These are phyloP conservation scores for Marisa cornuarietis DNA, from an alignment of 1,140 invertebrate species.

Conservation along the genomic window DNA sequence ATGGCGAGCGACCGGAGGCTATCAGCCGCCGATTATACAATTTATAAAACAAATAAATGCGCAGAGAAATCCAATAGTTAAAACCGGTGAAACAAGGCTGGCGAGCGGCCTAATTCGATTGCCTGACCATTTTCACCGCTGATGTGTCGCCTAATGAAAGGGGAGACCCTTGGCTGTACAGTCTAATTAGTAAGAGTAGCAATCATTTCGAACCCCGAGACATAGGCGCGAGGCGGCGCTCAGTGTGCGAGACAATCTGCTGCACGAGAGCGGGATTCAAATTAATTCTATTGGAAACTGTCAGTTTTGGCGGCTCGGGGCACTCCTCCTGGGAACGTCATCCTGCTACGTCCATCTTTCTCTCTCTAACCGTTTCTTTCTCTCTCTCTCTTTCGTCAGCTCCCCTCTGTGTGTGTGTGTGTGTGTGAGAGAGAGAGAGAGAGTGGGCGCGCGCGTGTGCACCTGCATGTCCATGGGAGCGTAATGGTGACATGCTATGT, in stretches of 20 bases:
- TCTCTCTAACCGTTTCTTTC: too few relatives aligned
- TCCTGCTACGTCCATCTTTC: not conserved
- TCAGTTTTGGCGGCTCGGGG: not conserved
- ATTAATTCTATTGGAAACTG: constrained; percentile 21
- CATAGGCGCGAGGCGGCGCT: not conserved
- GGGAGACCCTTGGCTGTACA: constrained; percentile 17
- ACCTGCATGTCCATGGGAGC: constrained; percentile 9
- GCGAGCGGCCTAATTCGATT: constrained; percentile 18
- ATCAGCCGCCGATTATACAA: constrained; percentile 23
- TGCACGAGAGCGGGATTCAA: not conserved
- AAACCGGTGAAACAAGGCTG: constrained; percentile 19
- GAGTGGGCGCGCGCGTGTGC: constrained; percentile 1
- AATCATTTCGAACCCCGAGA: constrained; percentile 25
- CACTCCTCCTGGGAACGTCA: not conserved
- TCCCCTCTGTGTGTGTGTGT: constrained; percentile 10
- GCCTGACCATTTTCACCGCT: constrained; percentile 14
- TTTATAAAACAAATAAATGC: constrained; percentile 29
- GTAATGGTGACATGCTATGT: not conserved
- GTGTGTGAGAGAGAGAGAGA: constrained; percentile 14
- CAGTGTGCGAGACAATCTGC: constrained; percentile 17
- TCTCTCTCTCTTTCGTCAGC: not conserved
- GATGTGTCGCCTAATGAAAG: constrained; percentile 21
- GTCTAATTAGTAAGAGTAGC: constrained; percentile 24
- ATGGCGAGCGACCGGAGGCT: constrained; percentile 5
- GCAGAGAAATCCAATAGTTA: constrained; percentile 19